A percentile compares a stretch with the other conserved stretches of the same genome.
Evolutionary conservation across 2,797 vertebrate species (phyloP).

Genomic region (Tokudaia tokunoshimensis): DNA sequence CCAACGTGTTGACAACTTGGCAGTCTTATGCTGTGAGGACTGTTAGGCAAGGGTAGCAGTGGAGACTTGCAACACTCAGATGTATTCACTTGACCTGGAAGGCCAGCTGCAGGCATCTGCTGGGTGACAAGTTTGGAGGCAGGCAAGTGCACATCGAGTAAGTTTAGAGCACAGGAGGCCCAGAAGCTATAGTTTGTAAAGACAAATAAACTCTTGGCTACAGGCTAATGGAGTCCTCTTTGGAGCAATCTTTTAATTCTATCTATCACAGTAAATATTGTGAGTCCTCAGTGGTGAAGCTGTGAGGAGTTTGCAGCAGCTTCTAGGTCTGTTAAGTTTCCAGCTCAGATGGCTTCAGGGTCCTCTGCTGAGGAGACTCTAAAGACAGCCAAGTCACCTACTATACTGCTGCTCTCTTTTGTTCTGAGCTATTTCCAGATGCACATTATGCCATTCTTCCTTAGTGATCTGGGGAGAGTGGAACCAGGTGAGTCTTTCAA

Average conservation of each 20-base stretch:
- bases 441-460: background rate
- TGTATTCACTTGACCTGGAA: background rate
- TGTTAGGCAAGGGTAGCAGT: background rate
- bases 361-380: background rate
- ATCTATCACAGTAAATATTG: background rate
- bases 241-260: background rate
- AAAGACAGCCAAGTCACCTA: too few relatives aligned
- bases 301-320: background rate
- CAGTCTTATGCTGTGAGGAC: background rate
- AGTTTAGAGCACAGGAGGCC: background rate
- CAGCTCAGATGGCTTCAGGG: background rate
- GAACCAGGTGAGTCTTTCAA: background rate
- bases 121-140: background rate
- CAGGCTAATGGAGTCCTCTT: background rate
- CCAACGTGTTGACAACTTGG: background rate
- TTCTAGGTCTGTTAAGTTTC: background rate
- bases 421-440: background rate
- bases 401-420: background rate
- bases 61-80: background rate
- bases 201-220: background rate
- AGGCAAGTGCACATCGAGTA: background rate
- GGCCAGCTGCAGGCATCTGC: background rate
- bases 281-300: background rate
- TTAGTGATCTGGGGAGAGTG: background rate
- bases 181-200: background rate